Evolutionary conservation across 2,113 vertebrate genomes (phyloP).

Genomic region (Atrichornis clamosus): DNA sequence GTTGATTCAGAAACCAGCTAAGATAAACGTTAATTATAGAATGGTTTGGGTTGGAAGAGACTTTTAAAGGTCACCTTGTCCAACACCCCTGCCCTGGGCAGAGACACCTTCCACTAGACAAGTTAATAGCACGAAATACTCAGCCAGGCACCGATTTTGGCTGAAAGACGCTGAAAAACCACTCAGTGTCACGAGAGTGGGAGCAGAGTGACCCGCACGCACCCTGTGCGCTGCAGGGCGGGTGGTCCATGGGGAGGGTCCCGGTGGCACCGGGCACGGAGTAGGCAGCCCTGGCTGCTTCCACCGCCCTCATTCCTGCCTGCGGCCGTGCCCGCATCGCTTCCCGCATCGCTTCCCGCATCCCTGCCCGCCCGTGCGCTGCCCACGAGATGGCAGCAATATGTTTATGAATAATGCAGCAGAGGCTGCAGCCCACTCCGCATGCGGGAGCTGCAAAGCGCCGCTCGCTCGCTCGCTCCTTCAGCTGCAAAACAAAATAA

Average conservation of each 20-base stretch:
- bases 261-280: not conserved
- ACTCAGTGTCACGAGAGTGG: accelerated
- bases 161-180: not conserved
- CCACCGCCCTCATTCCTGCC: not conserved
- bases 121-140: not conserved
- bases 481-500: not conserved
- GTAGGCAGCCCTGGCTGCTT: not conserved
- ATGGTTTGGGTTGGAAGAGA: not conserved
- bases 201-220: not conserved
- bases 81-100: accelerated
- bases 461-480: constrained; percentile 19
- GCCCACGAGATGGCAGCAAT: constrained; percentile 90
- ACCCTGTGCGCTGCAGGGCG: not conserved
- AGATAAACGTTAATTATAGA: not conserved
- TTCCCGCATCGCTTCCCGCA: not conserved
- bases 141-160: not conserved
- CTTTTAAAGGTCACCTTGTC: not conserved
- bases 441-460: constrained; percentile 51
- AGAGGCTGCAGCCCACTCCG: constrained; percentile 32
- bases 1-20: constrained; percentile 44
- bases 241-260: not conserved
- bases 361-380: not conserved
- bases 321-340: not conserved
- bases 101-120: not conserved
- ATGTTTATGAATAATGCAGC: constrained; percentile 80